phyloP scores from a whole-genome alignment of 1,140 invertebrate species.

The Daktulosphaira vitifoliae region DNA sequence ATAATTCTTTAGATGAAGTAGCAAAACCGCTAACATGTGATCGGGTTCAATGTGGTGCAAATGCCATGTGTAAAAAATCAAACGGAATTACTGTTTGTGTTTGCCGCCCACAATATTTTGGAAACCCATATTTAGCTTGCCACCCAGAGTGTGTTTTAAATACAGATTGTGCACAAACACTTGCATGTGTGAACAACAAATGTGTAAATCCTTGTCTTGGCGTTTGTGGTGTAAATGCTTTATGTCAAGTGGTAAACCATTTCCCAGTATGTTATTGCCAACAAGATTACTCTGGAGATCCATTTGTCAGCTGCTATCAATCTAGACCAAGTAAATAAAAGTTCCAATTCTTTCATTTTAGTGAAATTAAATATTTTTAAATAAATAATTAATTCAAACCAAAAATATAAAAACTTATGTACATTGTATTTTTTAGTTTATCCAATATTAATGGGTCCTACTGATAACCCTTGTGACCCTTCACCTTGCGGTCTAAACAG shows the following conservation, averaged over 20 bases:
- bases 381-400: not conserved
- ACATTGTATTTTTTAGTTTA: conserved; percentile 27
- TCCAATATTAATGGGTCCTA: conserved; percentile 35
- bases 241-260: conserved; percentile 67
- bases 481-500: conserved; percentile 72
- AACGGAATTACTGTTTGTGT: conserved; percentile 54
- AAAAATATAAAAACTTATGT: too few relatives aligned
- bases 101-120: conserved; percentile 54
- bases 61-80: conserved; percentile 59
- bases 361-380: not conserved
- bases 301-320: conserved; percentile 62
- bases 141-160: conserved; percentile 70
- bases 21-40: conserved; percentile 54
- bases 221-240: conserved; percentile 64
- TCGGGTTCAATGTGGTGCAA: conserved; percentile 61
- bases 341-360: not conserved
- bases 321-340: conserved; percentile 42
- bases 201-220: conserved; percentile 68
- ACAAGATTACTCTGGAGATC: conserved; percentile 62
- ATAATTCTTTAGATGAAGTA: conserved; percentile 38
- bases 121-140: conserved; percentile 60
- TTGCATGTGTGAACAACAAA: conserved; percentile 67
- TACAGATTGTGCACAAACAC: conserved; percentile 58
- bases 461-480: conserved; percentile 48
- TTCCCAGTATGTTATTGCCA: conserved; percentile 69